Evolutionary conservation across 1,140 invertebrate species (phyloP).

Genomic region (Camponotus vicinus): DNA sequence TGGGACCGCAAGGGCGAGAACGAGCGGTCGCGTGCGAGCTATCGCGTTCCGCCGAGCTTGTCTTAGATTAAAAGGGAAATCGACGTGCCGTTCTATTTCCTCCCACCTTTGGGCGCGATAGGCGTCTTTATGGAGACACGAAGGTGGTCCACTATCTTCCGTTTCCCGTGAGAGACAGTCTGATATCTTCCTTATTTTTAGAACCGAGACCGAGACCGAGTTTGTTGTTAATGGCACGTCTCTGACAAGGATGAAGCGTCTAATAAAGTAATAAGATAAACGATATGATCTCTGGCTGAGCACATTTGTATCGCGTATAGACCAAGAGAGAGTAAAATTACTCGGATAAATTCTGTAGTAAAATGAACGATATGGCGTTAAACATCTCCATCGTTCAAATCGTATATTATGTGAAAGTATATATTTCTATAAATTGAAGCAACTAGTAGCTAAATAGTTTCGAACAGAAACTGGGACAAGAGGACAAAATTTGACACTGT

Average conservation of each 20-base stretch:
- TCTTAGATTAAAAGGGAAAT: conserved; percentile 73
- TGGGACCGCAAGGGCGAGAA: conserved; percentile 47
- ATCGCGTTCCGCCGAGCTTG: conserved; percentile 55
- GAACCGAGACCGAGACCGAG: not conserved
- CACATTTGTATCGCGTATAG: not conserved
- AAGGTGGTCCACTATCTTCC: conserved; percentile 70
- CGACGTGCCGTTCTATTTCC: conserved; percentile 71
- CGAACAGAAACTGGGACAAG: no score
- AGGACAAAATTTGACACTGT: not conserved
- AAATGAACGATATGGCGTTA: not conserved
- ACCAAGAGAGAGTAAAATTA: conserved; percentile 6
- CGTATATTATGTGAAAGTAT: no score
- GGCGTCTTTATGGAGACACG: conserved; percentile 68
- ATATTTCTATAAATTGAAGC: no score
- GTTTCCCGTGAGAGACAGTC: conserved; percentile 52
- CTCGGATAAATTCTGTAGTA: conserved; percentile 1
- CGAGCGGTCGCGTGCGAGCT: conserved; percentile 72
- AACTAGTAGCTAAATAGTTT: not conserved
- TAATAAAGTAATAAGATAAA: conserved; percentile 54
- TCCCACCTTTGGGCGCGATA: conserved; percentile 48
- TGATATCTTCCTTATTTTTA: conserved; percentile 54
- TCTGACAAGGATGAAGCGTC: conserved; percentile 22
- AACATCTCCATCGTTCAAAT: not conserved
- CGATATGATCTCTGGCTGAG: conserved; percentile 4
- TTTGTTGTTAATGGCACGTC: conserved; percentile 38